Conservation (phyloP, 2,113 vertebrate genomes). For the Corythoichthys haematopterus region DNA sequence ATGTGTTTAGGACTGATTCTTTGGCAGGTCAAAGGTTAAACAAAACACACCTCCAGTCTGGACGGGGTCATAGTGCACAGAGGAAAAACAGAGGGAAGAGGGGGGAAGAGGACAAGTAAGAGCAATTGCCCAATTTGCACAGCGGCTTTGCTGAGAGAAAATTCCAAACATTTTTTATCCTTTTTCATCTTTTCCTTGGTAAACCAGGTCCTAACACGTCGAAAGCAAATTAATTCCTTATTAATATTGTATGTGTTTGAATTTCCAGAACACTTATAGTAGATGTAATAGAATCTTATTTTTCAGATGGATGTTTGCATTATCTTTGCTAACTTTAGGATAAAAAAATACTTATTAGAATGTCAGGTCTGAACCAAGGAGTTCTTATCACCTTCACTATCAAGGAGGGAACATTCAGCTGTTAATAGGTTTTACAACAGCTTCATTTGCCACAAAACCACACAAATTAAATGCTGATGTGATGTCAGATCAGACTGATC, state of each 20-base stretch:
- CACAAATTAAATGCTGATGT: slow-evolving; percentile 1
- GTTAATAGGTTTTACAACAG: slow-evolving; percentile 23
- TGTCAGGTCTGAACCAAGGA: background rate
- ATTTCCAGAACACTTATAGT: background rate
- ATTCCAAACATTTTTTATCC: background rate
- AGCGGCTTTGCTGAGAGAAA: background rate
- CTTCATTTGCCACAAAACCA: slow-evolving; percentile 11
- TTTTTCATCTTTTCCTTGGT: background rate
- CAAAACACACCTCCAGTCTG: background rate
- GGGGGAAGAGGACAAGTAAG: background rate
- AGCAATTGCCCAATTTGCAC: background rate
- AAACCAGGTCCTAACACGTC: background rate
- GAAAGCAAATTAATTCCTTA: background rate
- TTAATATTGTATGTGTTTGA: background rate
- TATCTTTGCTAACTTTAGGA: background rate
- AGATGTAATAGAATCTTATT: background rate
- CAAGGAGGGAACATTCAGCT: slow-evolving; percentile 20
- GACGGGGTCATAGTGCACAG: background rate
- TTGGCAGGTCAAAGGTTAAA: slow-evolving; percentile 3
- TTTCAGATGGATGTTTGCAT: background rate
- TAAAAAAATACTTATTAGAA: background rate
- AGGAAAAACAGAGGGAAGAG: background rate
- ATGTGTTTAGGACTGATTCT: background rate
- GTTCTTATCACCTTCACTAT: background rate
- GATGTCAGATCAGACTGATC: too few species aligned